These are phyloP conservation scores for Hemicrepidius hirtus DNA, from an alignment of 2,888 invertebrate genomes.

Conservation along the genomic window DNA sequence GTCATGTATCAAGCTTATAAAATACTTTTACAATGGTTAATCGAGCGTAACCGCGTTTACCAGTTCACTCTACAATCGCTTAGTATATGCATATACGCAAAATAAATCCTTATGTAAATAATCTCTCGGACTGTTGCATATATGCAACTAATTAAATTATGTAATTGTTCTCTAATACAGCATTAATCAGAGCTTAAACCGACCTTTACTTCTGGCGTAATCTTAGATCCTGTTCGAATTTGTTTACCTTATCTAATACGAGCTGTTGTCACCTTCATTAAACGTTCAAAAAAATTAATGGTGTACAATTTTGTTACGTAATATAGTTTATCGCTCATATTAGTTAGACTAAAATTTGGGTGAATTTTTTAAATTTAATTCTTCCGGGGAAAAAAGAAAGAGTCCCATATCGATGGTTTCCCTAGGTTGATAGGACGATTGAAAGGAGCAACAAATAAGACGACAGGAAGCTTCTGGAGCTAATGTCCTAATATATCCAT, in stretches of 20 bases:
- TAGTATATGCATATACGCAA: background rate
- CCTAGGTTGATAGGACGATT: no score
- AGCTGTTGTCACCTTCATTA: background rate
- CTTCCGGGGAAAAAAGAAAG: no score
- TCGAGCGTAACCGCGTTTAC: conserved; percentile 17
- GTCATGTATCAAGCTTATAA: background rate
- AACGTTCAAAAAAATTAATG: no score
- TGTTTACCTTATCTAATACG: background rate
- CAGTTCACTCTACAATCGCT: background rate
- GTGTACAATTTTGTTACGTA: no score
- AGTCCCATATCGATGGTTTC: no score
- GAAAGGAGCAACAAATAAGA: no score
- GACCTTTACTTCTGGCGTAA: conserved; percentile 14
- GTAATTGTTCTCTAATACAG: conserved; percentile 12
- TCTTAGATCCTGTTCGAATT: background rate
- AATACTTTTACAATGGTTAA: conserved; percentile 1
- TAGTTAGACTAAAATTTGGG: no score
- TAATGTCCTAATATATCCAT: no score
- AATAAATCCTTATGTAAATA: conserved; percentile 18
- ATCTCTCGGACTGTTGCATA: background rate
- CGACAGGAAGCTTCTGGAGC: no score
- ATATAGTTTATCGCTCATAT: no score
- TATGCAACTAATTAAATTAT: conserved; percentile 20
- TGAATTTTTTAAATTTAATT: no score
- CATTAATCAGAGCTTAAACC: conserved; percentile 7